These are phyloP conservation scores for Enteromius argenteus DNA, from an alignment of 2,797 vertebrate genomes.

Conservation along the genomic window DNA sequence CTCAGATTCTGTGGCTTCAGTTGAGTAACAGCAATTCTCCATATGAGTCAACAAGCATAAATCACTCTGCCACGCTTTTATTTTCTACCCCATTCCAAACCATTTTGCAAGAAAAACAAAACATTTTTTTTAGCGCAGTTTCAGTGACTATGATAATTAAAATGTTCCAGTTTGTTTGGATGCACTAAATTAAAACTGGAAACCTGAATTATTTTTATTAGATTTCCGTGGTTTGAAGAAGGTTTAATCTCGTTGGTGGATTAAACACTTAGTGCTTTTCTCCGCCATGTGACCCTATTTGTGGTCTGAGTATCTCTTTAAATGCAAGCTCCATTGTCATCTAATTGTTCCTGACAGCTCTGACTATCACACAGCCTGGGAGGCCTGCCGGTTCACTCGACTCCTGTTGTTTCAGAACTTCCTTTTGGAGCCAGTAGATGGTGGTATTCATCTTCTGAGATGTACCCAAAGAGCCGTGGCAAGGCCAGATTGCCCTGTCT, in stretches of 20 bases:
- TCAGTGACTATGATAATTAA: conserved; percentile 5
- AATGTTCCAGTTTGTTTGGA: conserved; percentile 28
- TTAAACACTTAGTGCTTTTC: conserved; percentile 24
- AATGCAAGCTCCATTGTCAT: conserved; percentile 77
- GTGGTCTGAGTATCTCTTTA: conserved; percentile 68
- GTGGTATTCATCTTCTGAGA: conserved; percentile 83
- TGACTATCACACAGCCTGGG: conserved; percentile 74
- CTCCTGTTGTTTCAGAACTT: conserved; percentile 7
- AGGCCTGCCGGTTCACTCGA: conserved; percentile 63
- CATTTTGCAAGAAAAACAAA: conserved; percentile 36
- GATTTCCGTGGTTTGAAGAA: conserved; percentile 8
- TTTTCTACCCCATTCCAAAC: neutral
- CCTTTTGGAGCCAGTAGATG: conserved; percentile 79
- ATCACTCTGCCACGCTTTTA: conserved; percentile 35
- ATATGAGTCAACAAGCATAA: conserved; percentile 53
- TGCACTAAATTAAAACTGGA: conserved; percentile 8
- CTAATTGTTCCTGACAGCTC: conserved; percentile 81
- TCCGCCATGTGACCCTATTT: conserved; percentile 66
- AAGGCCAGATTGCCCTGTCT: conserved; percentile 16
- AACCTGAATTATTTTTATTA: conserved; percentile 6
- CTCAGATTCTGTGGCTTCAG: conserved; percentile 50
- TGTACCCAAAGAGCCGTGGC: conserved; percentile 28
- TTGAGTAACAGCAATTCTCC: conserved; percentile 32
- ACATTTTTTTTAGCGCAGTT: neutral
- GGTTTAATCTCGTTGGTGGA: neutral